Evolutionary conservation across 2,797 vertebrate species (phyloP).

Genomic region (Coilia nasus): DNA sequence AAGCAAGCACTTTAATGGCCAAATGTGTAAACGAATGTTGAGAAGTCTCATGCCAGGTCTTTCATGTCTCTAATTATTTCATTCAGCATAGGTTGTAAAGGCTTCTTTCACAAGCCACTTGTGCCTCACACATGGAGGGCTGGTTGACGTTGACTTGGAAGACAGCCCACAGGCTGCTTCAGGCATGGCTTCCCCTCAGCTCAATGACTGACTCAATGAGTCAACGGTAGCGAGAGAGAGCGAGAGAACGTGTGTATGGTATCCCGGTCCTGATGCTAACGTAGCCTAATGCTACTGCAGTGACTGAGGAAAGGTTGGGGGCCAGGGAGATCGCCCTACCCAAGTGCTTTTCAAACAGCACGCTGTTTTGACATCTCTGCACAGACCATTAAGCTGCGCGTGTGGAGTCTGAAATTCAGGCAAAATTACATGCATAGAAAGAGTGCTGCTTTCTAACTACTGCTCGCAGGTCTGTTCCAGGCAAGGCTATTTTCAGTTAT

Average conservation of each 20-base stretch:
- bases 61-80: neutral
- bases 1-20: neutral
- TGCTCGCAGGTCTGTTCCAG: neutral
- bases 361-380: neutral
- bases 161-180: neutral
- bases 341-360: slow-evolving; percentile 1
- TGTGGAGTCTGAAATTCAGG: neutral
- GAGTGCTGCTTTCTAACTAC: neutral
- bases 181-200: neutral
- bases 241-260: neutral
- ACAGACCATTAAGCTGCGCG: slow-evolving; percentile 3
- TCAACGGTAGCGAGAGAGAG: neutral
- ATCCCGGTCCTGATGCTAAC: neutral
- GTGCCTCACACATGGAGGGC: neutral
- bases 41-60: neutral
- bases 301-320: neutral
- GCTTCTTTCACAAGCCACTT: neutral
- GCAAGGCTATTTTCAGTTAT: neutral
- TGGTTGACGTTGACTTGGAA: neutral
- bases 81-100: slow-evolving; percentile 18
- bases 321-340: neutral
- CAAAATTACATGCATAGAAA: neutral
- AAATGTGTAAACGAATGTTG: slow-evolving; percentile 11
- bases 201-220: neutral
- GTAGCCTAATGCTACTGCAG: neutral